Conservation (phyloP, 2,888 invertebrate species). For the Hydrotaea diabolus region DNA sequence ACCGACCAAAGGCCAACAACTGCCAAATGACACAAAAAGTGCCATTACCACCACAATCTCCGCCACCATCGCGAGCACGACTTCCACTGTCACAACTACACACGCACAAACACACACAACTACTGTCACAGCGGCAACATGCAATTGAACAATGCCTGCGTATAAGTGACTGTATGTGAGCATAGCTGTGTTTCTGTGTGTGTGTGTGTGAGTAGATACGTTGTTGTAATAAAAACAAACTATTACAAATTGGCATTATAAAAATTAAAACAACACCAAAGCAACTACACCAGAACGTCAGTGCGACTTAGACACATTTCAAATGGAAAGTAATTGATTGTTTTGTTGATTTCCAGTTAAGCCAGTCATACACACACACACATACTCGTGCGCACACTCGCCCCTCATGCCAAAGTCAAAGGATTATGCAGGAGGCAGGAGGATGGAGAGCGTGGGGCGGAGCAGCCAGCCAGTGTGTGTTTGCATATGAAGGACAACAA, state of each 20-base stretch:
- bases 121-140: background rate
- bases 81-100: background rate
- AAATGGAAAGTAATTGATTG: constrained; percentile 33
- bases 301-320: constrained; percentile 38
- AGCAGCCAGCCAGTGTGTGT: background rate
- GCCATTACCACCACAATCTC: constrained; percentile 14
- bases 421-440: background rate
- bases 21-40: constrained; percentile 41
- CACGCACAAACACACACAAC: background rate
- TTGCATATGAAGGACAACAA: no score
- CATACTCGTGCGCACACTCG: background rate
- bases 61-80: background rate
- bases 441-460: background rate
- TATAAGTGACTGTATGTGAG: background rate
- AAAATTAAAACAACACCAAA: constrained; percentile 39
- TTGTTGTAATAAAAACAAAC: constrained; percentile 23
- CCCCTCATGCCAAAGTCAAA: no score
- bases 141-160: background rate
- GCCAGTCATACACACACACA: constrained; percentile 11
- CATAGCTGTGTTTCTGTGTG: background rate
- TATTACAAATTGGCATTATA: constrained; percentile 44
- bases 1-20: constrained; percentile 44
- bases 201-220: constrained; percentile 12
- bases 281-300: constrained; percentile 20
- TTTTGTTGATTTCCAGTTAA: constrained; percentile 33